Evolutionary conservation across 2,888 invertebrate species (phyloP).

Genomic region (Nemapogon koenigi): DNA sequence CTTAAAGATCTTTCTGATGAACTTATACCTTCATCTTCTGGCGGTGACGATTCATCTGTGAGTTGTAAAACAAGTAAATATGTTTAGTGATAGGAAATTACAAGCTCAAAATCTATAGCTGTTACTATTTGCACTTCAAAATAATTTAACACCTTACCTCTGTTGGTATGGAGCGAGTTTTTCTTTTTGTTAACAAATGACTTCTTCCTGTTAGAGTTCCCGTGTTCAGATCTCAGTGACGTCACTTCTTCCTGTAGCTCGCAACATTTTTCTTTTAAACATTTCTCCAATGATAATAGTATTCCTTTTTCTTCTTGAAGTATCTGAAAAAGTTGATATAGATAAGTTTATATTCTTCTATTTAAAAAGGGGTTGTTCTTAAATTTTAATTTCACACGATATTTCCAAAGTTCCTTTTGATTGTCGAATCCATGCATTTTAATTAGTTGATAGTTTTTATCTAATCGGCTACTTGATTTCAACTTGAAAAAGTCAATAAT

Average conservation of each 20-base stretch:
- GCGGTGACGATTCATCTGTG: slow-evolving; percentile 74
- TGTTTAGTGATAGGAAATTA: not conserved
- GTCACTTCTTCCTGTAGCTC: slow-evolving; percentile 76
- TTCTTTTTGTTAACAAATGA: slow-evolving; percentile 58
- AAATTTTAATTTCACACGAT: too few species aligned
- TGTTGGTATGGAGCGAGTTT: slow-evolving; percentile 42
- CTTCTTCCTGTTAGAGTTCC: slow-evolving; percentile 53
- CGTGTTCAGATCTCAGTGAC: slow-evolving; percentile 61
- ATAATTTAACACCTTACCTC: slow-evolving; percentile 35
- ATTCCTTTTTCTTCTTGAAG: slow-evolving; percentile 81
- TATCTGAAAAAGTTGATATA: slow-evolving; percentile 47
- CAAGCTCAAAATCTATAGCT: not conserved
- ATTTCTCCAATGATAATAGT: slow-evolving; percentile 74
- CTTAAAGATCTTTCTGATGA: slow-evolving; percentile 82
- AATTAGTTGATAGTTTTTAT: too few species aligned
- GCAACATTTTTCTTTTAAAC: slow-evolving; percentile 77
- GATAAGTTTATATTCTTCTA: not conserved
- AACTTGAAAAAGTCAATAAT: too few species aligned
- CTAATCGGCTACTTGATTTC: too few species aligned
- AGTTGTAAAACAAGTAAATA: slow-evolving; percentile 17
- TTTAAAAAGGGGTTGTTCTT: too few species aligned
- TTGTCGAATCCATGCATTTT: too few species aligned
- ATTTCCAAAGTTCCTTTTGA: too few species aligned
- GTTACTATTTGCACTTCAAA: not conserved
- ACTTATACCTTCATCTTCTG: slow-evolving; percentile 88